These are phyloP conservation scores for Camponotus floridanus DNA, from an alignment of 1,140 invertebrate species.

Conservation along the genomic window DNA sequence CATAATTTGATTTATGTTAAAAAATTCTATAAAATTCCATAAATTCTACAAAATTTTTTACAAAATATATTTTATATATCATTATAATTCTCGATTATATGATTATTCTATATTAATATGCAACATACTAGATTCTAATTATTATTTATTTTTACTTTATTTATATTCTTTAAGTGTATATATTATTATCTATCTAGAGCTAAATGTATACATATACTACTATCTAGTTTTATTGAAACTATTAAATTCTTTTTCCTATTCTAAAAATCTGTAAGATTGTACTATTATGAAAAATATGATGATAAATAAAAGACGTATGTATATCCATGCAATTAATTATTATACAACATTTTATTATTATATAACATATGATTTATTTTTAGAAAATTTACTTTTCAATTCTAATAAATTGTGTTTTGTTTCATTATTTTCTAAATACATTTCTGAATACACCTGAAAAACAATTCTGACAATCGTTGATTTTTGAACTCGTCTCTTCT, in stretches of 20 bases:
- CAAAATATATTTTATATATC: neutral
- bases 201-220: neutral
- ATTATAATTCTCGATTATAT: neutral
- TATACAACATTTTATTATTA: too few species aligned
- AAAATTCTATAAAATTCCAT: neutral
- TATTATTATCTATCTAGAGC: too few species aligned
- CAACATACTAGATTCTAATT: neutral
- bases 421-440: neutral
- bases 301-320: neutral
- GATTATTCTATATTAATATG: neutral
- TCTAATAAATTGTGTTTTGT: neutral
- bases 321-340: neutral
- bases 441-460: neutral
- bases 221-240: conserved; percentile 8
- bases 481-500: neutral
- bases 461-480: conserved; percentile 4
- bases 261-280: neutral
- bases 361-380: neutral
- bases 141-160: conserved; percentile 6
- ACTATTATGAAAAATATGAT: neutral
- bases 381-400: neutral
- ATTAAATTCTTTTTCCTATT: neutral
- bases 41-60: neutral
- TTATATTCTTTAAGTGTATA: neutral
- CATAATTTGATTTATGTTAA: neutral